phyloP scores from a whole-genome alignment of 2,888 invertebrate species.

The Chymomyza procnemis region DNA sequence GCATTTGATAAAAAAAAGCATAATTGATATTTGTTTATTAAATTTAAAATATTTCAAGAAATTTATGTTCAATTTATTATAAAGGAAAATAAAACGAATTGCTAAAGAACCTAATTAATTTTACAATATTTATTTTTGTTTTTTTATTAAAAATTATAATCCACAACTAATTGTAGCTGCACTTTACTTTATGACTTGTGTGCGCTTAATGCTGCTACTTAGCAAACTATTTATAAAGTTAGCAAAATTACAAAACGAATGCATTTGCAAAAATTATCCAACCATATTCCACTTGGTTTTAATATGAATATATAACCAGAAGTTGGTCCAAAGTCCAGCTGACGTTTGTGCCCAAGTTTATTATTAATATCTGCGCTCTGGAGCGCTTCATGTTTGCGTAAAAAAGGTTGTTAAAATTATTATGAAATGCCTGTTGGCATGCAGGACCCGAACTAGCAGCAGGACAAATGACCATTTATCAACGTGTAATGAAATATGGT shows the following conservation, averaged over 20 bases:
- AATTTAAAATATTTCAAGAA: too few species aligned
- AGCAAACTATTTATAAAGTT: slow-evolving; percentile 6
- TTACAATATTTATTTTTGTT: background rate
- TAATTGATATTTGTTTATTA: too few species aligned
- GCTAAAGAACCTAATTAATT: too few species aligned
- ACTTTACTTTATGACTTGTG: background rate
- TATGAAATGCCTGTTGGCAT: slow-evolving; percentile 76
- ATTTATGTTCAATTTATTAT: too few species aligned
- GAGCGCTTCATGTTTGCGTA: slow-evolving; percentile 47
- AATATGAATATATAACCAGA: slow-evolving; percentile 13
- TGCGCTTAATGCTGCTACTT: background rate
- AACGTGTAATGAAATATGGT: slow-evolving; percentile 67
- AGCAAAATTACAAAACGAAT: background rate
- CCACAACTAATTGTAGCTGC: background rate
- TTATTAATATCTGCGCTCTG: slow-evolving; percentile 48
- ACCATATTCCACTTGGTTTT: background rate
- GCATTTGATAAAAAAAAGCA: too few species aligned
- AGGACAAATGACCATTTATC: slow-evolving; percentile 65
- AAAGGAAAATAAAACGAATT: too few species aligned
- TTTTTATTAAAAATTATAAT: background rate
- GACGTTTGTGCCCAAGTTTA: slow-evolving; percentile 39
- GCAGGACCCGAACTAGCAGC: slow-evolving; percentile 3
- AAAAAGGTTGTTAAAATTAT: slow-evolving; percentile 71
- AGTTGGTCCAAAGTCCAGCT: background rate
- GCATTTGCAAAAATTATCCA: background rate